These are phyloP conservation scores for Spheniscus humboldti DNA, from an alignment of 2,797 vertebrate species.

Conservation along the genomic window DNA sequence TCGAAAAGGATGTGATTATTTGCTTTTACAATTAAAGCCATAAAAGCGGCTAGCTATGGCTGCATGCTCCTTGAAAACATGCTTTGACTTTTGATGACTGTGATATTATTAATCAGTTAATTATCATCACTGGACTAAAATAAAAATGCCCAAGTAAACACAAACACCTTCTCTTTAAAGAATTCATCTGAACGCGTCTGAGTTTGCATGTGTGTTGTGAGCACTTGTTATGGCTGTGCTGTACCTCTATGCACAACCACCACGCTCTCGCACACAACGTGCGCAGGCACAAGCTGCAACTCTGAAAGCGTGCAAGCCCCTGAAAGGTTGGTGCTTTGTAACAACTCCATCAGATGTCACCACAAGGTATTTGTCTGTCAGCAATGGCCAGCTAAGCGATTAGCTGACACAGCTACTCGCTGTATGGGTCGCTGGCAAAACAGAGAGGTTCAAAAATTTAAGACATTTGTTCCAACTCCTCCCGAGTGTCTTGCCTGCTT, in stretches of 20 bases:
- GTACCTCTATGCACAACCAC: background rate
- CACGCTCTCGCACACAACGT: background rate
- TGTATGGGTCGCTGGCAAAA: slow-evolving; percentile 73
- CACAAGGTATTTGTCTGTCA: slow-evolving; percentile 68
- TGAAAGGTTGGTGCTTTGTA: background rate
- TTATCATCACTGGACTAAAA: slow-evolving; percentile 51
- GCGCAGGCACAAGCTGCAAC: background rate
- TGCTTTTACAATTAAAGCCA: slow-evolving; percentile 63
- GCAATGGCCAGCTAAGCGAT: slow-evolving; percentile 59
- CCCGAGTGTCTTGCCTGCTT: slow-evolving; percentile 53
- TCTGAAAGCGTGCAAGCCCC: background rate
- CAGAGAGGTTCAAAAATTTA: slow-evolving; percentile 71
- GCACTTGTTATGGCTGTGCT: background rate
- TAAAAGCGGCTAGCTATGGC: slow-evolving; percentile 44
- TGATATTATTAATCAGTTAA: slow-evolving; percentile 66
- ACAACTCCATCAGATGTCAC: slow-evolving; percentile 27
- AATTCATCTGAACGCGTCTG: background rate
- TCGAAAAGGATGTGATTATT: slow-evolving; percentile 66
- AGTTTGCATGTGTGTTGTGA: background rate
- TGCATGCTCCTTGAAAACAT: slow-evolving; percentile 52
- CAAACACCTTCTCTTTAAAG: slow-evolving; percentile 33
- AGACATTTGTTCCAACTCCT: slow-evolving; percentile 65
- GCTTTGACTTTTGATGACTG: slow-evolving; percentile 41
- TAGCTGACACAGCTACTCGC: slow-evolving; percentile 66
- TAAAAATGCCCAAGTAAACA: slow-evolving; percentile 43